Base-by-base conservation (phyloP, 1,140 invertebrate genomes). In the Probaryconus sp. region DNA sequence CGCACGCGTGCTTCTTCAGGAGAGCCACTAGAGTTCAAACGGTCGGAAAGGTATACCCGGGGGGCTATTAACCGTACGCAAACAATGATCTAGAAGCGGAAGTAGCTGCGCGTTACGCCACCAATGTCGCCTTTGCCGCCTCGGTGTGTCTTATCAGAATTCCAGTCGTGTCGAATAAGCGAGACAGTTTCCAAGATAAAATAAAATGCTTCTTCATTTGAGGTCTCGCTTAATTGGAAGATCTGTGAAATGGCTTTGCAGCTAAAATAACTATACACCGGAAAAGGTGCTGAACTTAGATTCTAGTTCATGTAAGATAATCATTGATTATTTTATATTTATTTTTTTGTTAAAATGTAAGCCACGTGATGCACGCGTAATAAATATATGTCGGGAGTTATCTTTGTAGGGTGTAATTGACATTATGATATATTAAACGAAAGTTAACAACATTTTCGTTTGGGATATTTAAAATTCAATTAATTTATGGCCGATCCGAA, bases 41-140 rank as follows among this genome's bases (percentile, higher is more conserved):
- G 73, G 74, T 74, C 71, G 56, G 71, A 48, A 77, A 82, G 79
- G 80, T 82, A 77, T 79, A 81, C 82, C 81, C 80, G 76, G 64
- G 81, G 79, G 81, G 79, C 83, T 85, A 85, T 86, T 85, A 87
- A 86, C 83, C 78, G 81, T 86, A 83, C 72, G 80, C 84, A 86
- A 87, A 86, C 85, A 86, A 86, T 87, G 81, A 85, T 86, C 82
- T 82, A 79, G 76, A 83, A 84, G 80, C 81, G 81, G 81, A 86
- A 86, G 81, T 84, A 77, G 76, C 60, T 43, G 45, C 61, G 60
- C 63, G 61, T 31, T 47, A 43, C 37, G 47, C 64, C 43, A 45
- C 16, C 65, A 63, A 56, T 63, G 48, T 51, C 71, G 21, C 30
- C 42, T 53, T 45, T 69, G 47, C 67, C 40, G 28, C 58, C 76